A percentile compares a stretch with the other conserved stretches of the same genome.
Evolutionary conservation across 2,888 invertebrate genomes (phyloP).

Genomic region (Napeogenes inachia): DNA sequence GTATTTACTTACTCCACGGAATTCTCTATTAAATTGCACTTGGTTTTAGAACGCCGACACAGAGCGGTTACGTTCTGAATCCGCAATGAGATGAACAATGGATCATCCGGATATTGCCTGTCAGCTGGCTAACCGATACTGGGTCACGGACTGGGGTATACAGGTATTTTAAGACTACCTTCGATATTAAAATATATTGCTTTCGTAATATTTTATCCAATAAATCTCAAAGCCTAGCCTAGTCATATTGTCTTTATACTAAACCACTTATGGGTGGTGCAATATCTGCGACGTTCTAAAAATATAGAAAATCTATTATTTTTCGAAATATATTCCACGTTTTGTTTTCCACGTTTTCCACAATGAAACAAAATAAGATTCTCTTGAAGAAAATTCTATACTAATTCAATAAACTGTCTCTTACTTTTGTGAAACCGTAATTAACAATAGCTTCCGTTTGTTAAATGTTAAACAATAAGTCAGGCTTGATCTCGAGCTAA

Average conservation of each 20-base stretch:
- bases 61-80: constrained; percentile 47
- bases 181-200: constrained; percentile 6
- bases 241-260: not conserved
- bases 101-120: constrained; percentile 75
- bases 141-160: constrained; percentile 9
- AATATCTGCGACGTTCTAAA: too few relatives aligned
- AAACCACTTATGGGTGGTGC: not conserved
- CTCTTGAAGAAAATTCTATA: not conserved
- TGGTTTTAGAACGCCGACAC: constrained; percentile 6
- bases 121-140: constrained; percentile 51
- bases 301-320: too few relatives aligned
- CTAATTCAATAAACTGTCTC: not conserved
- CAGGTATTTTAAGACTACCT: not conserved
- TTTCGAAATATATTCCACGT: too few relatives aligned
- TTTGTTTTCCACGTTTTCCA: too few relatives aligned
- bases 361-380: not conserved
- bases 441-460: constrained; percentile 16
- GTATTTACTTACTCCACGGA: not conserved
- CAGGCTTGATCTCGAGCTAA: constrained; percentile 13
- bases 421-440: constrained; percentile 11
- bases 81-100: constrained; percentile 73
- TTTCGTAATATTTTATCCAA: not conserved
- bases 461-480: constrained; percentile 20
- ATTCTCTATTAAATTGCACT: constrained; percentile 1
- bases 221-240: not conserved